Evolutionary conservation across 2,888 invertebrate genomes (phyloP).

Genomic region (Chelonus formosanus): DNA sequence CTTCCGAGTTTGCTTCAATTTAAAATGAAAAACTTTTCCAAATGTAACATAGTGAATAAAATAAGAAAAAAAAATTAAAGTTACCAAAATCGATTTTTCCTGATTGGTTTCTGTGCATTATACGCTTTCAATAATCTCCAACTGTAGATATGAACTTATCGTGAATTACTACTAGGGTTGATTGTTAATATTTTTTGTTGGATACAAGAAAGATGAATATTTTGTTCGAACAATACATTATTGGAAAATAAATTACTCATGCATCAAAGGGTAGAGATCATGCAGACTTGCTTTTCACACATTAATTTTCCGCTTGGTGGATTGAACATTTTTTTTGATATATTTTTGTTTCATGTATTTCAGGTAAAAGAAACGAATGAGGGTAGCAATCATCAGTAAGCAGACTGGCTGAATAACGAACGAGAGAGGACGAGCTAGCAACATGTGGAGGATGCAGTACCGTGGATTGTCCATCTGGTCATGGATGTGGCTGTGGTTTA

Average conservation of each 20-base stretch:
- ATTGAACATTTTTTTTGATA: not conserved
- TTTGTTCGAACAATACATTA: too few relatives aligned
- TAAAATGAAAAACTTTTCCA: conserved; percentile 17
- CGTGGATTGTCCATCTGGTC: conserved; percentile 59
- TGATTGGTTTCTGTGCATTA: not conserved
- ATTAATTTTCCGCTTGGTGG: not conserved
- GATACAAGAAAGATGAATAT: too few relatives aligned
- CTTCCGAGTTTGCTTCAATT: conserved; percentile 18
- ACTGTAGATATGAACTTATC: too few relatives aligned
- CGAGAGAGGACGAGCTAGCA: conserved; percentile 61
- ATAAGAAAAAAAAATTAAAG: not conserved
- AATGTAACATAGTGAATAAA: conserved; percentile 4
- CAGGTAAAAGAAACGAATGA: conserved; percentile 40
- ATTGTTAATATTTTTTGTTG: too few relatives aligned
- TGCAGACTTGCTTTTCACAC: too few relatives aligned
- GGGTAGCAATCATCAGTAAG: conserved; percentile 17
- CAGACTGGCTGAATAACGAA: conserved; percentile 13
- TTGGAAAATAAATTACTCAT: too few relatives aligned
- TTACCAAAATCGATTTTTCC: not conserved
- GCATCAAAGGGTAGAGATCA: too few relatives aligned
- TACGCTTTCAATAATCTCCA: not conserved
- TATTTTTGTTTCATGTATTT: conserved; percentile 35
- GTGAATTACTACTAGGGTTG: too few relatives aligned
- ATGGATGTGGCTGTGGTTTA: conserved; percentile 61
- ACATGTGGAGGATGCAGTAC: conserved; percentile 60